A percentile compares a stretch with the other conserved stretches of the same genome.
phyloP scores from a whole-genome alignment of 2,797 vertebrate genomes.

The Paratrypauchen microcephalus region DNA sequence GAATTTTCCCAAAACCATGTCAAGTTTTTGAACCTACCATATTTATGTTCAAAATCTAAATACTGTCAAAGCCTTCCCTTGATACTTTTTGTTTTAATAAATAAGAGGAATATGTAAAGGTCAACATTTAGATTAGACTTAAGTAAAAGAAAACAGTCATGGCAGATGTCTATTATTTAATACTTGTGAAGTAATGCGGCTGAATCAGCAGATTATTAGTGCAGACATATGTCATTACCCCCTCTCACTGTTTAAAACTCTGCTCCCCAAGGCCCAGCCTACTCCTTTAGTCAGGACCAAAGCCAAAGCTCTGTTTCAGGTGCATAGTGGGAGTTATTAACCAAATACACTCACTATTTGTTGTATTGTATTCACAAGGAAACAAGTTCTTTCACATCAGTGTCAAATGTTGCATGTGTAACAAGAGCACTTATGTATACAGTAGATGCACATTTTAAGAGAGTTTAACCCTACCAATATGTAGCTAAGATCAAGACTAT shows the following conservation, averaged over 20 bases:
- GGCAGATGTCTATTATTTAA: conserved; percentile 81
- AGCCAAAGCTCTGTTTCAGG: conserved; percentile 47
- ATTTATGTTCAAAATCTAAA: too few relatives aligned
- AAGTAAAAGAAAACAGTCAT: conserved; percentile 77
- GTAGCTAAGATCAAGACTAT: conserved; percentile 35
- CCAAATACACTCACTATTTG: background rate
- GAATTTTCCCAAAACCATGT: too few relatives aligned
- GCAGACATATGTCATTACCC: conserved; percentile 85
- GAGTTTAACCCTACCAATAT: background rate
- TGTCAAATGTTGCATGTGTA: background rate
- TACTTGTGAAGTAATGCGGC: conserved; percentile 86
- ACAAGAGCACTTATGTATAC: background rate
- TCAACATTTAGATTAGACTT: conserved; percentile 57
- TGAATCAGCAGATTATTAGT: conserved; percentile 88
- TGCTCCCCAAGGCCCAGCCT: conserved; percentile 33
- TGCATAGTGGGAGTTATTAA: conserved; percentile 27
- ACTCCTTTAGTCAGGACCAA: conserved; percentile 15
- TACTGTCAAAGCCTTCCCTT: too few relatives aligned
- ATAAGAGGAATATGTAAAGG: background rate
- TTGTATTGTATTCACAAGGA: background rate
- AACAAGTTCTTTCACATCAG: background rate
- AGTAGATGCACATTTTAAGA: background rate
- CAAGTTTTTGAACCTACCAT: background rate
- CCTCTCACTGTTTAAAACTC: conserved; percentile 75
- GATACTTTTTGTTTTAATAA: background rate